Conservation (phyloP, 2,888 invertebrate species). For the Aleiodes alternator region DNA sequence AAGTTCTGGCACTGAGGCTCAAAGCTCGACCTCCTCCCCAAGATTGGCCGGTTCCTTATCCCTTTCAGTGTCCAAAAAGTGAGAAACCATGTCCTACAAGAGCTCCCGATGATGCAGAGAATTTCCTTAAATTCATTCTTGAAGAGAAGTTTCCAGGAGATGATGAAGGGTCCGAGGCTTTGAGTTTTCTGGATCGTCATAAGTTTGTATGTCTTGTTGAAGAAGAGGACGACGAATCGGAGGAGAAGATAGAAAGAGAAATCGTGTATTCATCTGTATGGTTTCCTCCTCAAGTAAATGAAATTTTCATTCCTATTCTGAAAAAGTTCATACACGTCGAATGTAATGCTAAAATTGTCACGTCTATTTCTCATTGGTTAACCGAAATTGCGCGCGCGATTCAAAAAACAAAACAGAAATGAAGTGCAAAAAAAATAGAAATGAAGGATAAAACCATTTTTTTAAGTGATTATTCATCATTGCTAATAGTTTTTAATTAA, state of each 20-base stretch:
- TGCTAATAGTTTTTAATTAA: too few relatives aligned
- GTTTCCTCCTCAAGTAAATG: conserved; percentile 64
- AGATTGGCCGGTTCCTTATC: conserved; percentile 66
- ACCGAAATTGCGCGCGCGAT: too few relatives aligned
- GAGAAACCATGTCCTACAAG: conserved; percentile 59
- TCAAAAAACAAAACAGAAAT: too few relatives aligned
- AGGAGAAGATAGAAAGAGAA: conserved; percentile 52
- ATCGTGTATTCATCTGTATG: conserved; percentile 62
- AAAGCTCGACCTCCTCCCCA: conserved; percentile 64
- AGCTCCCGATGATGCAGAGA: conserved; percentile 66
- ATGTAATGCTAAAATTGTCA: too few relatives aligned
- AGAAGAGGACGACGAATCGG: conserved; percentile 51
- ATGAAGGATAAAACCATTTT: background rate
- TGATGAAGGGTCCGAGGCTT: background rate
- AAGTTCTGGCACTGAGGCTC: conserved; percentile 63
- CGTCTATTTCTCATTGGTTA: too few relatives aligned
- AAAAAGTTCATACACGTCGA: too few relatives aligned
- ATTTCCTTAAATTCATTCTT: conserved; percentile 60
- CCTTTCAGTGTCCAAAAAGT: conserved; percentile 57
- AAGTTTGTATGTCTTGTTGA: conserved; percentile 35
- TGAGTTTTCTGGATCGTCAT: conserved; percentile 58
- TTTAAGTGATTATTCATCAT: background rate
- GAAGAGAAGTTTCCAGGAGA: conserved; percentile 33
- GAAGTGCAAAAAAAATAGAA: too few relatives aligned
- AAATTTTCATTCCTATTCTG: too few relatives aligned